These are phyloP conservation scores for Pseudopleuronectes americanus DNA, from an alignment of 2,797 vertebrate species.

Conservation along the genomic window DNA sequence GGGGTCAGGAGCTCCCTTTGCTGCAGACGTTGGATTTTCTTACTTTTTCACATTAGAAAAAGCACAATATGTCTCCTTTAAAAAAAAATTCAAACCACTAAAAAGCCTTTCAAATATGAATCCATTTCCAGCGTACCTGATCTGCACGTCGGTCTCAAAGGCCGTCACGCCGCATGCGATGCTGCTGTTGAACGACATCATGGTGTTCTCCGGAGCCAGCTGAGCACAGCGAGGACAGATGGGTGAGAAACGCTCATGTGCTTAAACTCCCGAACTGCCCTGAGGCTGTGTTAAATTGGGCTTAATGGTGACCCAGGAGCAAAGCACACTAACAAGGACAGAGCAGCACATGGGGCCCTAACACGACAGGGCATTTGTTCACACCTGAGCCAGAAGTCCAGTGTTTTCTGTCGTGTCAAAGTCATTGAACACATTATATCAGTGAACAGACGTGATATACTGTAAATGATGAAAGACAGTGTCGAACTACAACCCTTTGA, in stretches of 20 bases:
- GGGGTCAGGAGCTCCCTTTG: too few relatives aligned
- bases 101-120: background rate
- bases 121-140: slow-evolving; percentile 85
- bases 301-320: slow-evolving; percentile 39
- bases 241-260: slow-evolving; percentile 40
- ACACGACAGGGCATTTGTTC: slow-evolving; percentile 30
- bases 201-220: slow-evolving; percentile 96
- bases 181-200: slow-evolving; percentile 92
- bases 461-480: too few relatives aligned
- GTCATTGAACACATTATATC: too few relatives aligned
- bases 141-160: slow-evolving; percentile 94
- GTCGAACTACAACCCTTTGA: too few relatives aligned
- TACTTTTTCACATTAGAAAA: background rate
- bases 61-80: background rate
- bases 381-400: slow-evolving; percentile 43
- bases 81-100: too few relatives aligned
- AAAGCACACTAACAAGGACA: slow-evolving; percentile 26
- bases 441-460: too few relatives aligned
- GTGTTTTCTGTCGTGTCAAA: background rate
- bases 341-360: slow-evolving; percentile 38
- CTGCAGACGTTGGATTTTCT: too few relatives aligned
- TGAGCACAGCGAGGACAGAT: slow-evolving; percentile 71
- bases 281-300: slow-evolving; percentile 42
- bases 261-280: slow-evolving; percentile 21
- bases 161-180: slow-evolving; percentile 83